Evolutionary conservation across 2,797 vertebrate genomes (phyloP), one percentile per base, ranked within the genome.

Genomic region (Oryzias sinensis): DNA sequence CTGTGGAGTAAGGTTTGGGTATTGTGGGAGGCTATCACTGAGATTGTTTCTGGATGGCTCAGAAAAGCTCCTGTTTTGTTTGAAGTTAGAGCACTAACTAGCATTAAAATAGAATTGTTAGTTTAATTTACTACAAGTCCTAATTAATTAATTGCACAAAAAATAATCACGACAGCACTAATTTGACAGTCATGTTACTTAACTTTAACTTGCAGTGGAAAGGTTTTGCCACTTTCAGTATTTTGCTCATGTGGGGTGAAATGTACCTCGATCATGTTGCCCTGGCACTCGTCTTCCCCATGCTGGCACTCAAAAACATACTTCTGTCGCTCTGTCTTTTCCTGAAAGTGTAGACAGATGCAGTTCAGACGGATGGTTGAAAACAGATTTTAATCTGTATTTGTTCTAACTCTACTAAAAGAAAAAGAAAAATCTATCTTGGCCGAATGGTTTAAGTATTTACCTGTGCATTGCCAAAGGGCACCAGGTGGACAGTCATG

Each of bases 211-310:
- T 4, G 25, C 5, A 49, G 16, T 29, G 6, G 11, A 17, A 2
- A 42, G 0, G 14, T 22, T 42, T 29, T 14, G 7, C 13, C 29
- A 24, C 16, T 29, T 29, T 43, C 33, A 53, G 5, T 20, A 1
- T 29, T 4, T 52, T 15, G 25, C 1, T 47, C 9, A 4, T 62
- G 24, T 46, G 11, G 5, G 0, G 13, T 37, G 29, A 20, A 47
- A 59, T 2, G 72, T 53, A 98, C 96, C 94, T 98, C 94, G 0
- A 97, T 90, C 91, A 93, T 93, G 92, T 98, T 98, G 15, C 95
- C 93, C n/a, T 80, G 50, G 66, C 97, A 99, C 67, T 99, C 96
- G 0, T 65, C 37, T 0, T 91, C 74, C 5, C 96, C 96, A 1
- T 99, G 97, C 81, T 99, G 97, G 74, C 97, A 98, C 0, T 44